Percentiles rank a stretch among this genome's conserved stretches.
Evolutionary conservation across 2,113 vertebrate species (phyloP).

Genomic region (Todiramphus saurophagus): DNA sequence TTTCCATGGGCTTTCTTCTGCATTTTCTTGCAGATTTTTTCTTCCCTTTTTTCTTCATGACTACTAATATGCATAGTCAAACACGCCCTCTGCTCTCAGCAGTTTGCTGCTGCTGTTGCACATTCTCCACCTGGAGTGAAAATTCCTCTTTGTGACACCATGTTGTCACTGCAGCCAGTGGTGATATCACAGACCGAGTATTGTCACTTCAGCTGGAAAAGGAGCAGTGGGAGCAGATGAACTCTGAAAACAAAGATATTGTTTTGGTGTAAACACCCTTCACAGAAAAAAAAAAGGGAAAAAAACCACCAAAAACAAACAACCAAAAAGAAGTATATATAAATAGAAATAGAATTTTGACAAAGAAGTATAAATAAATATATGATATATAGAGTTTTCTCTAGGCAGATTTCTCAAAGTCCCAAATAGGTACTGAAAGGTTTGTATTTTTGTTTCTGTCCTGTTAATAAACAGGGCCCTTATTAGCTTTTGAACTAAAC

Average conservation of each 20-base stretch:
- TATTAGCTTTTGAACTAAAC: neutral
- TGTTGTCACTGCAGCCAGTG: neutral
- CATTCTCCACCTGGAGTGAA: constrained; percentile 1
- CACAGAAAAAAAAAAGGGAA: neutral
- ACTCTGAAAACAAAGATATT: constrained; percentile 6
- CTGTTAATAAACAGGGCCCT: neutral
- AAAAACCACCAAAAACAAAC: too few relatives aligned
- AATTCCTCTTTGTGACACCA: neutral
- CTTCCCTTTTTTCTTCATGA: neutral
- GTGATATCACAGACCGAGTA: neutral
- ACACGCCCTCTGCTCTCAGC: neutral
- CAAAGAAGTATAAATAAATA: neutral
- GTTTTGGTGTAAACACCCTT: constrained; percentile 21
- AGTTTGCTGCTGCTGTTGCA: neutral
- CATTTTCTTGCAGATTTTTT: neutral
- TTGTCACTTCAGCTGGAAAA: constrained; percentile 32
- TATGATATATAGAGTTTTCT: neutral
- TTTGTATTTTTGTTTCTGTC: neutral
- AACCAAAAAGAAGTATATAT: neutral
- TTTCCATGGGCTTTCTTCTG: fast-evolving
- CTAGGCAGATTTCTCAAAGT: neutral
- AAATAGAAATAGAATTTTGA: neutral
- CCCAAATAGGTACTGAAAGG: neutral
- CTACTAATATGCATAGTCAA: neutral
- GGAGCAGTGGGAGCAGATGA: neutral